Percentiles rank a stretch among this genome's conserved stretches.
These are phyloP conservation scores for Lasioglossum zephyrum DNA, from an alignment of 2,888 invertebrate species.

Conservation along the genomic window DNA sequence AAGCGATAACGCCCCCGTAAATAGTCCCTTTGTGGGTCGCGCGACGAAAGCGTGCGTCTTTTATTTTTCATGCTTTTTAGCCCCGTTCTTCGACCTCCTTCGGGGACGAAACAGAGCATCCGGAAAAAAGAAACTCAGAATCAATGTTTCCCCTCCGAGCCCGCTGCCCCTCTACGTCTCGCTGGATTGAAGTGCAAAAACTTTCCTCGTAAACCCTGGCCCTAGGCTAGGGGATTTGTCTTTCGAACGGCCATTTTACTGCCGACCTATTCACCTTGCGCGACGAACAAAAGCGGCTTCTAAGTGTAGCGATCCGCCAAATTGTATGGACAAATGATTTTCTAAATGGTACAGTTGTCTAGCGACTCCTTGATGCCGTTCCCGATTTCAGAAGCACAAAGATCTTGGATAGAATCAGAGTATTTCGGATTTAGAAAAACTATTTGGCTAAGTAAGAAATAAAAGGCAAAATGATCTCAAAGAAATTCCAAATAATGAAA, in stretches of 20 bases:
- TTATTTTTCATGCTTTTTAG: slow-evolving; percentile 8
- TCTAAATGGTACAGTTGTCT: not conserved
- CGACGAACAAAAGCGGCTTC: not conserved
- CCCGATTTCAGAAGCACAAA: too few relatives aligned
- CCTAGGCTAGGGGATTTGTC: not conserved
- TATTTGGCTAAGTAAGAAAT: too few relatives aligned
- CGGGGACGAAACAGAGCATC: not conserved
- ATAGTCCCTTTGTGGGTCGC: slow-evolving; percentile 58
- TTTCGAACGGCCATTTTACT: not conserved
- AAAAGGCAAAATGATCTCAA: too few relatives aligned
- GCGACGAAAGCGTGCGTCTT: slow-evolving; percentile 28
- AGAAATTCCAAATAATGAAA: too few relatives aligned
- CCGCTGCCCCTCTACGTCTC: not conserved
- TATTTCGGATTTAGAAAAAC: too few relatives aligned
- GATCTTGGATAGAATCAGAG: too few relatives aligned
- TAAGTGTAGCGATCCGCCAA: not conserved
- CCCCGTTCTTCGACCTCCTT: slow-evolving; percentile 27
- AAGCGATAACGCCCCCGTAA: slow-evolving; percentile 57
- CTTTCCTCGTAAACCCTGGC: not conserved
- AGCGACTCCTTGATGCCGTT: not conserved
- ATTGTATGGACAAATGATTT: not conserved
- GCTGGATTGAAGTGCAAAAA: not conserved
- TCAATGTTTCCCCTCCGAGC: not conserved
- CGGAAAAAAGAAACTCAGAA: not conserved
- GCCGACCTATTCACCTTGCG: not conserved